phyloP scores from a whole-genome alignment of 2,888 invertebrate species.

The Metacarcinus magister region DNA sequence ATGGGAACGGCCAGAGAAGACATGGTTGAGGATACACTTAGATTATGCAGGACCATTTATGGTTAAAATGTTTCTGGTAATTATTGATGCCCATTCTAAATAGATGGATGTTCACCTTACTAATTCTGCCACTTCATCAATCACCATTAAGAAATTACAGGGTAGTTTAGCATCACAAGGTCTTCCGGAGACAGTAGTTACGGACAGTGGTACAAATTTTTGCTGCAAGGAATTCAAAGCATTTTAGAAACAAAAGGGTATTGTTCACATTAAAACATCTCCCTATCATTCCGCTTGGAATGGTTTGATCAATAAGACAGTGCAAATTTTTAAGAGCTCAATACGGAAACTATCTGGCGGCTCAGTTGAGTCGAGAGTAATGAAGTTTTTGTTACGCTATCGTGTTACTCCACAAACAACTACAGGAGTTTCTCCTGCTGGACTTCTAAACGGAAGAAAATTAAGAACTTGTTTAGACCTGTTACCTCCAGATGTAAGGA shows the following conservation, averaged over 20 bases:
- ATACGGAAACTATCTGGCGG: background rate
- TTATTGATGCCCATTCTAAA: constrained; percentile 21
- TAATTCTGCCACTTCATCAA: background rate
- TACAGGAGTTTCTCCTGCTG: background rate
- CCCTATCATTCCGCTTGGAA: constrained; percentile 18
- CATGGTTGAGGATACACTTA: constrained; percentile 12
- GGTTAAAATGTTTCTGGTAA: background rate
- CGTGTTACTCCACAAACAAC: background rate
- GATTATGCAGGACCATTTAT: background rate
- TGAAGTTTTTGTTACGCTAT: background rate
- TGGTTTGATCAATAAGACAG: background rate
- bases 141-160: background rate
- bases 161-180: background rate
- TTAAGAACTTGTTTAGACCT: constrained; percentile 21
- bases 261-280: background rate
- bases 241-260: background rate
- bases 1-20: background rate
- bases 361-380: background rate
- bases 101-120: constrained; percentile 27
- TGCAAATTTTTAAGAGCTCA: background rate
- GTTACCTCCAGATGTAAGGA: background rate
- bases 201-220: constrained; percentile 7
- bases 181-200: background rate
- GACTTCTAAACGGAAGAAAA: background rate
- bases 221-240: background rate